A percentile compares a stretch with the other conserved stretches of the same genome.
Conservation (phyloP, 2,113 vertebrate genomes). For the Ivindomyrus marchei region DNA sequence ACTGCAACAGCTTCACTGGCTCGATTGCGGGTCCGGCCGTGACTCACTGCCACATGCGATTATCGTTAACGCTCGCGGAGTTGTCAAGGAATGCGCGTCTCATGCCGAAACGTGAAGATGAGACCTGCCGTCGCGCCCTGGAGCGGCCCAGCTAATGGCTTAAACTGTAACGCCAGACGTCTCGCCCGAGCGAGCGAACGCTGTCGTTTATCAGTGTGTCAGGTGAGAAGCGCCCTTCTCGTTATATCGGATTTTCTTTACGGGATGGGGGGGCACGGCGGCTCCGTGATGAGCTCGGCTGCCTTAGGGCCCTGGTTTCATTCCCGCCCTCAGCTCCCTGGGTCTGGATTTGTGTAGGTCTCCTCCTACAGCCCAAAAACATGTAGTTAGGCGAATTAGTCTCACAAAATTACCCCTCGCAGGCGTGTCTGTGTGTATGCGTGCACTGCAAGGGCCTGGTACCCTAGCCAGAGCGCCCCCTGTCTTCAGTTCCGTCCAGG, state of each 20-base stretch:
- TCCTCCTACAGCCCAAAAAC: neutral
- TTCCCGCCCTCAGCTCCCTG: neutral
- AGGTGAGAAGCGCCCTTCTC: neutral
- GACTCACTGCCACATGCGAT: neutral
- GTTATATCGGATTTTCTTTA: neutral
- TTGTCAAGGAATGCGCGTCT: neutral
- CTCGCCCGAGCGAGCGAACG: neutral
- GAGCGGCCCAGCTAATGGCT: neutral
- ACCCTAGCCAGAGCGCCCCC: neutral
- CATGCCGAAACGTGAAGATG: neutral
- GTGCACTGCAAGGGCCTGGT: neutral
- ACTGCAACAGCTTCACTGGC: neutral
- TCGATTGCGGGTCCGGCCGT: neutral
- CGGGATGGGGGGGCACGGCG: neutral
- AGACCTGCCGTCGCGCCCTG: neutral
- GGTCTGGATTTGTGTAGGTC: neutral
- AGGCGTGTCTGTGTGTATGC: neutral
- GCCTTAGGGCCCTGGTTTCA: neutral
- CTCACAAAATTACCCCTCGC: neutral
- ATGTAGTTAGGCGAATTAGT: neutral
- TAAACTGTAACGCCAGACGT: neutral
- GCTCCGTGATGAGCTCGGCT: neutral
- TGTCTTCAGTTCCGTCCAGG: neutral
- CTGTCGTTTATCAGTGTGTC: neutral
- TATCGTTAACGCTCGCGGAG: neutral